phyloP scores from a whole-genome alignment of 2,797 vertebrate genomes.

The Onychomys arenicola region DNA sequence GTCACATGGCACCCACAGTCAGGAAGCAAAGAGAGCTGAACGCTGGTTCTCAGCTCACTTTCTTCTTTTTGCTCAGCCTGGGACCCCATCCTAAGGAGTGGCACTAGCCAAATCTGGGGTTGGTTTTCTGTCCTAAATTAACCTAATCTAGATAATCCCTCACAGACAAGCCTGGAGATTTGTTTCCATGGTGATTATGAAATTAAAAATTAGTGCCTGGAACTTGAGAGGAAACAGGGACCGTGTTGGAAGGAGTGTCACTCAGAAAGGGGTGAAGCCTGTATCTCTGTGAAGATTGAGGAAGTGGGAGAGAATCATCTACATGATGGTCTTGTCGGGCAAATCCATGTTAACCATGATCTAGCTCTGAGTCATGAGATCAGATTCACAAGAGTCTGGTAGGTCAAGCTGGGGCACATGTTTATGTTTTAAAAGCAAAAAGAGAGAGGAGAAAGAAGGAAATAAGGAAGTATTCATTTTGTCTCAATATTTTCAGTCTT shows the following conservation, averaged over 20 bases:
- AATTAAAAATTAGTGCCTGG: not conserved
- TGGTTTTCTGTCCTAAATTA: not conserved
- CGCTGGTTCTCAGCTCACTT: not conserved
- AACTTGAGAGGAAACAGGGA: not conserved
- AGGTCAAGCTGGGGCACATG: not conserved
- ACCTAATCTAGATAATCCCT: not conserved
- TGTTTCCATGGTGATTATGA: not conserved
- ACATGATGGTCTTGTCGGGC: accelerated
- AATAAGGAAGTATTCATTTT: not conserved
- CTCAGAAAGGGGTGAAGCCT: not conserved
- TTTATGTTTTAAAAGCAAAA: not conserved
- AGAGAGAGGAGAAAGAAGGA: not conserved
- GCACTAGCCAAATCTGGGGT: not conserved
- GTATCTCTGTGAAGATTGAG: accelerated
- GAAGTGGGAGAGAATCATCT: not conserved
- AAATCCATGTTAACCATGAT: not conserved
- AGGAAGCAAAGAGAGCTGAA: not conserved
- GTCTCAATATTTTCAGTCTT: not conserved
- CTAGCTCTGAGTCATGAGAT: not conserved
- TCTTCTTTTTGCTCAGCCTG: not conserved
- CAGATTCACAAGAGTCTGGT: not conserved
- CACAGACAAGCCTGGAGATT: not conserved
- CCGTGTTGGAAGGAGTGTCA: not conserved
- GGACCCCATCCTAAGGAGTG: not conserved
- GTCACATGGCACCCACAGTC: not conserved